Evolutionary conservation across 2,797 vertebrate genomes (phyloP).

Genomic region (Sebastes melanostomus): DNA sequence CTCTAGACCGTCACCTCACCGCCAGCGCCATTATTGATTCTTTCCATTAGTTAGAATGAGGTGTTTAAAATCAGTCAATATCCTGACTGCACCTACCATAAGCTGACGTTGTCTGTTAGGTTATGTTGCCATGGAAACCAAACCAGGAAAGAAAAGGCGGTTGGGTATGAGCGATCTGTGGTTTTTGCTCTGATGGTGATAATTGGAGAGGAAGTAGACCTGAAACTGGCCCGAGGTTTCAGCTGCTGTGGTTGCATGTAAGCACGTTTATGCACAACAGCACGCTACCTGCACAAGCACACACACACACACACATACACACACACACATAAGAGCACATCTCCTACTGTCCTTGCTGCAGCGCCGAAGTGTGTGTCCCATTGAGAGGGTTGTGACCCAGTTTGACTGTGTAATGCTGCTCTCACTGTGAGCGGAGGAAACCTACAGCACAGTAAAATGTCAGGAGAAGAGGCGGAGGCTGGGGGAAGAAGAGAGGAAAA

Average conservation of each 20-base stretch:
- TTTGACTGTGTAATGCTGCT: slow-evolving; percentile 64
- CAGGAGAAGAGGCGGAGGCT: slow-evolving; percentile 17
- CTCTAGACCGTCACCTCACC: slow-evolving; percentile 21
- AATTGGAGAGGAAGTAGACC: slow-evolving; percentile 51
- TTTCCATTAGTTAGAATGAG: slow-evolving; percentile 50
- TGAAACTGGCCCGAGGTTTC: slow-evolving; percentile 53
- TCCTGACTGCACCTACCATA: slow-evolving; percentile 23
- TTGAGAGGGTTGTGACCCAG: slow-evolving; percentile 72
- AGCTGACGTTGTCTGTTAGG: slow-evolving; percentile 49
- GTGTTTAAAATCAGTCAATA: slow-evolving; percentile 58
- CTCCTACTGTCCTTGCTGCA: slow-evolving; percentile 40
- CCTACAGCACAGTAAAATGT: slow-evolving; percentile 35
- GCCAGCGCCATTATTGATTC: slow-evolving; percentile 48
- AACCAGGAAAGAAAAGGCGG: slow-evolving; percentile 29
- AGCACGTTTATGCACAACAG: slow-evolving; percentile 6
- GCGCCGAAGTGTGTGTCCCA: slow-evolving; percentile 44
- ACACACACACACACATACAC: not conserved
- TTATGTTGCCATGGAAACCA: slow-evolving; percentile 62
- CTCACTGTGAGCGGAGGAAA: slow-evolving; percentile 39
- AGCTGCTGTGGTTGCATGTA: slow-evolving; percentile 1
- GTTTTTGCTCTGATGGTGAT: slow-evolving; percentile 44
- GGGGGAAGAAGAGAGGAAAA: slow-evolving; percentile 1
- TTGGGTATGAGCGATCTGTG: slow-evolving; percentile 29
- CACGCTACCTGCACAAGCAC: slow-evolving; percentile 9
- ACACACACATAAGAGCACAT: slow-evolving; percentile 20